Evolutionary conservation across 2,888 invertebrate species (phyloP).

Genomic region (Amblyjoppa fuscipennis): DNA sequence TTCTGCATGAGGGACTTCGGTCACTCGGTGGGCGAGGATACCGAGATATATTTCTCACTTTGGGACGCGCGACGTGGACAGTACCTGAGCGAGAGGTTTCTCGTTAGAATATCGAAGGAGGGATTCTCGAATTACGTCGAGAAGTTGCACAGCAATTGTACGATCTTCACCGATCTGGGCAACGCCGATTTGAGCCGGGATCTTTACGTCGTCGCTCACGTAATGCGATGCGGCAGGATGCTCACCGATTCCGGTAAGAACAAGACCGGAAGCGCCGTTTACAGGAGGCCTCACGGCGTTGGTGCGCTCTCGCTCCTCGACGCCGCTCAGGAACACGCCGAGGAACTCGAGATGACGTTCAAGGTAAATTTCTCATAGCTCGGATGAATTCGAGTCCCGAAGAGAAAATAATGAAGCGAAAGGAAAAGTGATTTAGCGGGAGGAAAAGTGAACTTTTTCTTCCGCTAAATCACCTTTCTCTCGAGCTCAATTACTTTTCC

Average conservation of each 20-base stretch:
- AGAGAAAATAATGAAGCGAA: too few relatives aligned
- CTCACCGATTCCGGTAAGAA: constrained; percentile 87
- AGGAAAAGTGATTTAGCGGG: too few relatives aligned
- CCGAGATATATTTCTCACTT: constrained; percentile 94
- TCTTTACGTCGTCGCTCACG: constrained; percentile 95
- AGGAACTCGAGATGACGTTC: constrained; percentile 92
- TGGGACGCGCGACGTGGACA: constrained; percentile 93
- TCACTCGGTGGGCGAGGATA: constrained; percentile 94
- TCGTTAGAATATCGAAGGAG: constrained; percentile 95
- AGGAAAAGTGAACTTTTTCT: too few relatives aligned
- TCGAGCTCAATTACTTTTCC: too few relatives aligned
- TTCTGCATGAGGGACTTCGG: constrained; percentile 96
- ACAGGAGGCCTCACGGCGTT: constrained; percentile 94
- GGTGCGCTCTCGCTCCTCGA: constrained; percentile 93
- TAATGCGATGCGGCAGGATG: constrained; percentile 95
- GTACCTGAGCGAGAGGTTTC: constrained; percentile 95
- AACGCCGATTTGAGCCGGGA: constrained; percentile 94
- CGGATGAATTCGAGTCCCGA: not conserved
- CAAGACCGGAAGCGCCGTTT: constrained; percentile 85
- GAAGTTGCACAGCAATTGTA: constrained; percentile 94
- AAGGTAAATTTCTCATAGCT: constrained; percentile 86
- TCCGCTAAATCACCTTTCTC: too few relatives aligned
- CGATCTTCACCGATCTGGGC: constrained; percentile 94
- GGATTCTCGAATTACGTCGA: constrained; percentile 96
- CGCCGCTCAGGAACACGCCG: constrained; percentile 88